Base-by-base conservation (phyloP, 92 coral and sea anemone species). In the Galaxea fascicularis region DNA sequence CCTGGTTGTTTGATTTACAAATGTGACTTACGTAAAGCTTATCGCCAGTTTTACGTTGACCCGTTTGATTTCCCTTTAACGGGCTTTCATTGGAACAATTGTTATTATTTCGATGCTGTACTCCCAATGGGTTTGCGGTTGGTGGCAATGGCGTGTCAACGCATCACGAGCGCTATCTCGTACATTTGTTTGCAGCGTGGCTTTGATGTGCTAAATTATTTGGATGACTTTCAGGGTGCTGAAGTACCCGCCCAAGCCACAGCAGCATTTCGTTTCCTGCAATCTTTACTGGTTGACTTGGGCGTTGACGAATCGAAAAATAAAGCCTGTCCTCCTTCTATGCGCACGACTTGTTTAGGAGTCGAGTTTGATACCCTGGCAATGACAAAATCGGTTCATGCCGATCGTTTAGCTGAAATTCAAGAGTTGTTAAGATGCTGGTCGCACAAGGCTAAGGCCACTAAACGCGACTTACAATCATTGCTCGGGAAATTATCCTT, bases 91-190 rank as follows among this genome's bases (percentile, higher is more conserved):
- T 77, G 84, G 89, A 56, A 52, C 9, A 74, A 75, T 9, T 52
- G 81, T 29, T 51, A 39, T 28, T 65, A 65, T 66, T 84, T 84
- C 49, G 82, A 84, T 77, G 70, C 39, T 0, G 84, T 85, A 21
- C 62, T 77, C 4, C 77, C 89, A n/a, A 85, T 85, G 84, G 84
- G 89, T 21, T 75, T 85, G 51, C 84, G 84, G 45, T 77, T 74
- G 22, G 71, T 79, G n/a, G 85, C 85, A 13, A 86, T 86, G 85
- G 90, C 90, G 18, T 69, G 90, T 39, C 39, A 64, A 59, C 56
- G 58, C 71, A 30, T 73, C 45, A 82, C 80, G 22, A 58, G 21
- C 56, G 87, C 45, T n/a, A 67, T 72, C 29, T 41, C 73, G 24
- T 73, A 49, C 56, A 26, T 82, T 82, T 73, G 79, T 60, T 49